Evolutionary conservation across 1,140 invertebrate genomes (phyloP), one percentile per base, ranked within the genome.

Genomic region (Nasonia vitripennis): DNA sequence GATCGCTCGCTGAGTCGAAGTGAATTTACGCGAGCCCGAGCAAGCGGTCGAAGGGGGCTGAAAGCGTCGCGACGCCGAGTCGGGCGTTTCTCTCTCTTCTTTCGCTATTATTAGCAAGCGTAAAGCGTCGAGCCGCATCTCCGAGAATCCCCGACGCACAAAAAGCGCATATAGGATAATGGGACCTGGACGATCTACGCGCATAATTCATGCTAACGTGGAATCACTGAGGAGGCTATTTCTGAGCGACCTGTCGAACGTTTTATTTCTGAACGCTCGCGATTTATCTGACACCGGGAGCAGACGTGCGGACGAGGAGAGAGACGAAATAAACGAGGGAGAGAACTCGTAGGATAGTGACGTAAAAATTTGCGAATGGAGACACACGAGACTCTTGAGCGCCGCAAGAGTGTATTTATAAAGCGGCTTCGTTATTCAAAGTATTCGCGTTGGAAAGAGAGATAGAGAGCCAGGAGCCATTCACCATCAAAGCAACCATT

Each of bases 61-160:
- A 84, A 87, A 87, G 88, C 86, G 88, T 88, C 83, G 81, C 80
- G 86, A 87, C 90, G 87, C 87, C 84, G 85, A 89, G 87, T 87
- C 83, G 85, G 82, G 83, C 87, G 87, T 89, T n/a, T 62, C 55
- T 62, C 55, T 62, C 55, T 62, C 77, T 34, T 23, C 34, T 37
- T 37, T 86, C 86, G 89, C 88, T 90, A 90, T 90, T 91, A 90
- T 89, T 89, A 91, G 91, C 88, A 74, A 79, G 84, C 20, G 74
- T 77, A 51, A 80, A 51, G 71, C 71, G 83, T 17, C n/a, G 81
- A 77, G 80, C 84, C 67, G 81, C 86, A 71, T 86, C 82, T 75
- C 67, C 79, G 71, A 81, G 78, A 84, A 82, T 84, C 82, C 75
- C 41, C 20, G 68, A 17, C 77, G 70, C 41, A 45, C 45, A 78